Evolutionary conservation across 37 sponge, comb jelly and placozoan genomes (phyloP).

Genomic region (Spongilla lacustris): DNA sequence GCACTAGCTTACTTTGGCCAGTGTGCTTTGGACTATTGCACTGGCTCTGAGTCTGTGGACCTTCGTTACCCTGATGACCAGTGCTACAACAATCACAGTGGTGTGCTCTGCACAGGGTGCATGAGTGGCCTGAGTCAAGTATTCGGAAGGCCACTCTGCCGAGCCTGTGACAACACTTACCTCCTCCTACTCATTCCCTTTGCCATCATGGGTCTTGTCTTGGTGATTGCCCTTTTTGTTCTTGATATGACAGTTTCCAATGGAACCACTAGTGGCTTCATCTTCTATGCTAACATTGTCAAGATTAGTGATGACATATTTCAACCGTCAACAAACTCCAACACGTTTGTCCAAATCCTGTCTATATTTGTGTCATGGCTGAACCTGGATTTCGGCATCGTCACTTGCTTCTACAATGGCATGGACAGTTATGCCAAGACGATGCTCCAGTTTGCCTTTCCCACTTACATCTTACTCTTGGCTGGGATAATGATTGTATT

Average conservation of each 20-base stretch:
- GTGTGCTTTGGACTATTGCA: background rate
- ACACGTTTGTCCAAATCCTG: background rate
- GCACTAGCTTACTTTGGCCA: background rate
- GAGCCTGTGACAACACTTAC: background rate
- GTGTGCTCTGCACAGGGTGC: background rate
- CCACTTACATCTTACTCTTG: background rate
- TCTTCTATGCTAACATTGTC: slow-evolving; percentile 3
- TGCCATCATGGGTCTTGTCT: background rate
- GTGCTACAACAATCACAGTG: background rate
- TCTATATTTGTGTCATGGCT: background rate
- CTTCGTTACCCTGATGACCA: background rate
- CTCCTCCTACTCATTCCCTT: background rate
- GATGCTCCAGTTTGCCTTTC: slow-evolving; percentile 1
- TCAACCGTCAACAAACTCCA: background rate
- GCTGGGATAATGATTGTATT: background rate
- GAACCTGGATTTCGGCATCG: slow-evolving; percentile 7
- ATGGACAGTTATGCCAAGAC: background rate
- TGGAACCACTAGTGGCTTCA: background rate
- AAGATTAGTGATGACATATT: background rate
- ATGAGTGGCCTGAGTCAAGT: background rate
- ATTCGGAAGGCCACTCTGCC: background rate
- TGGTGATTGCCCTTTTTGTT: background rate
- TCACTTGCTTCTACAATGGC: slow-evolving; percentile 5
- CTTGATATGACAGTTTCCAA: background rate
- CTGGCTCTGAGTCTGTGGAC: background rate